phyloP scores from a whole-genome alignment of 2,888 invertebrate genomes.

The Dioctria linearis region DNA sequence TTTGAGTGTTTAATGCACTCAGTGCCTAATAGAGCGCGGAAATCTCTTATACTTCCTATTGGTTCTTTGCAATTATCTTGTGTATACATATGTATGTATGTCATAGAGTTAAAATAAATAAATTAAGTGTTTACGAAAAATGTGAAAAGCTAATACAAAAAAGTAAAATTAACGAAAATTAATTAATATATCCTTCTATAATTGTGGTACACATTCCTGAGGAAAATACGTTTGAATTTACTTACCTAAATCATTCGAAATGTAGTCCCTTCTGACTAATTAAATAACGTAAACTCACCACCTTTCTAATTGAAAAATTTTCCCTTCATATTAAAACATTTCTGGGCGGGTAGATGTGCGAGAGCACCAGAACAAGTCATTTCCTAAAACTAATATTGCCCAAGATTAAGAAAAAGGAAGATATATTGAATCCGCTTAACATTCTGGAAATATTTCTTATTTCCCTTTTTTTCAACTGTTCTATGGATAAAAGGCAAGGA shows the following conservation, averaged over 20 bases:
- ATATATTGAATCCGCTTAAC: constrained; percentile 46
- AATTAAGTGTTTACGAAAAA: too few species aligned
- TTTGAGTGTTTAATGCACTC: too few species aligned
- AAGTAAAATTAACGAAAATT: too few species aligned
- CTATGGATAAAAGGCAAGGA: constrained; percentile 13
- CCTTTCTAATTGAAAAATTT: constrained; percentile 5
- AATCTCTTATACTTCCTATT: too few species aligned
- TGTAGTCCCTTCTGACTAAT: background rate
- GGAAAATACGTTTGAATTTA: background rate
- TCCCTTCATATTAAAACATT: background rate
- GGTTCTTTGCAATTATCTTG: too few species aligned
- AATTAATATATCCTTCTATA: too few species aligned
- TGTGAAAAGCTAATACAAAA: too few species aligned
- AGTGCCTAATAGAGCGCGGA: too few species aligned
- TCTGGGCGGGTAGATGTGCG: background rate
- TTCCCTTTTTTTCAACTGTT: constrained; percentile 21
- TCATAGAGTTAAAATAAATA: too few species aligned
- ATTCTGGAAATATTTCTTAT: constrained; percentile 42
- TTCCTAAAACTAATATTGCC: constrained; percentile 47
- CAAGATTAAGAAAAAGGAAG: constrained; percentile 46
- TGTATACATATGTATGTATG: too few species aligned
- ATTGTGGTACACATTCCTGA: too few species aligned
- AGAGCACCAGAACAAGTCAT: constrained; percentile 10
- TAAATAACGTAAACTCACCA: constrained; percentile 9
- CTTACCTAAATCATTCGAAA: background rate